Percentiles rank a stretch among this genome's conserved stretches.
Conservation (phyloP, 2,113 vertebrate genomes). For the Anhinga rufa region DNA sequence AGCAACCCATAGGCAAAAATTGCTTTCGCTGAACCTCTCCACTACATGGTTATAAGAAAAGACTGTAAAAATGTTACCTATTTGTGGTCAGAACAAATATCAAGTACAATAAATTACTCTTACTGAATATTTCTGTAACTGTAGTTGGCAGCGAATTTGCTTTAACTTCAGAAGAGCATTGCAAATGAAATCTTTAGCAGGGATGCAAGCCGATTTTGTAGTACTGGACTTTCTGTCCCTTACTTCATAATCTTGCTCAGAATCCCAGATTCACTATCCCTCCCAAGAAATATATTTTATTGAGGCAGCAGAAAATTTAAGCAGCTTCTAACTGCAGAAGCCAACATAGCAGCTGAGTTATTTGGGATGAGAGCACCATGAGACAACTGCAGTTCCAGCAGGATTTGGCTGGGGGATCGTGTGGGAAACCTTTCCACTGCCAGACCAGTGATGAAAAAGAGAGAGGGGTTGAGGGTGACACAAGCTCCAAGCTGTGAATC, state of each 20-base stretch:
- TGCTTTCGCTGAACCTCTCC: background rate
- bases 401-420: background rate
- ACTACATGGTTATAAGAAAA: background rate
- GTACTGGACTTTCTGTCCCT: background rate
- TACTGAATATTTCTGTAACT: background rate
- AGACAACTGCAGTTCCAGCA: background rate
- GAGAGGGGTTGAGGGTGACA: background rate
- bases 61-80: background rate
- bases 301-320: background rate
- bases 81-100: background rate
- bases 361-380: background rate
- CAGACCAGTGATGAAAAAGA: background rate
- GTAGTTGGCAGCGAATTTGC: background rate
- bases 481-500: slow-evolving; percentile 1
- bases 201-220: background rate
- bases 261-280: background rate
- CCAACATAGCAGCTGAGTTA: background rate
- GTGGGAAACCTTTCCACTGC: background rate
- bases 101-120: background rate
- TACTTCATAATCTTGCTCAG: background rate
- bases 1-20: background rate
- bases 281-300: background rate
- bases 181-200: background rate
- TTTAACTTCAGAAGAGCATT: background rate
- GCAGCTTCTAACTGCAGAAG: background rate